A percentile compares a stretch with the other conserved stretches of the same genome.
Conservation (phyloP, 2,888 invertebrate species). For the Micoletzkya japonica region DNA sequence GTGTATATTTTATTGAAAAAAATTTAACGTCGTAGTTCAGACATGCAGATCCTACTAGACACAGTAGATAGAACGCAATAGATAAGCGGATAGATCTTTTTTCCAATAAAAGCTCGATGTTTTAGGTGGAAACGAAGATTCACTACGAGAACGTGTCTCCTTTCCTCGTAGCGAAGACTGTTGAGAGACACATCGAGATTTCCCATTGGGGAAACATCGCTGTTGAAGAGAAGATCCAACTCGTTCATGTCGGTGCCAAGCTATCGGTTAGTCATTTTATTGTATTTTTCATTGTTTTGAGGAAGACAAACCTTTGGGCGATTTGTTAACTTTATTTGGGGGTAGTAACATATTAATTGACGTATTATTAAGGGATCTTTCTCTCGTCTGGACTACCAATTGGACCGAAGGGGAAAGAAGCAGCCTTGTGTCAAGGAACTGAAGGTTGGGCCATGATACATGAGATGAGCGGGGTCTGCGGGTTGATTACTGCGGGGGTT, state of each 20-base stretch:
- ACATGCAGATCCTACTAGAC: too few relatives aligned
- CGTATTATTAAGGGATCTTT: conserved; percentile 67
- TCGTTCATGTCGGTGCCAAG: conserved; percentile 87
- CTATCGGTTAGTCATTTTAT: conserved; percentile 71
- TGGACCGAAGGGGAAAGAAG: conserved; percentile 80
- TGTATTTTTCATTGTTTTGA: not conserved
- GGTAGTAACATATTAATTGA: conserved; percentile 42
- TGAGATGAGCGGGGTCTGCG: too few relatives aligned
- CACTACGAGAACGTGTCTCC: conserved; percentile 96
- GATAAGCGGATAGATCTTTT: not conserved
- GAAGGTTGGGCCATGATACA: conserved; percentile 73
- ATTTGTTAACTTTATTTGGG: not conserved
- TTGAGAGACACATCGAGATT: conserved; percentile 87
- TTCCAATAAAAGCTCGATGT: not conserved
- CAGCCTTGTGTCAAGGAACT: conserved; percentile 88
- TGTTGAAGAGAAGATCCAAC: conserved; percentile 88
- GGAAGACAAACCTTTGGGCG: not conserved
- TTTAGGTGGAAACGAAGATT: conserved; percentile 74
- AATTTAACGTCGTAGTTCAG: too few relatives aligned
- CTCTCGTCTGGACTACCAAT: conserved; percentile 94
- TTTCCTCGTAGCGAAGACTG: conserved; percentile 83
- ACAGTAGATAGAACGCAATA: too few relatives aligned
- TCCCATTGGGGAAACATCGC: conserved; percentile 97
- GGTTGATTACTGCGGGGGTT: too few relatives aligned
- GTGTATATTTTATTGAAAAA: too few relatives aligned